phyloP scores from a whole-genome alignment of 2,113 vertebrate species.

The Notothenia coriiceps region DNA sequence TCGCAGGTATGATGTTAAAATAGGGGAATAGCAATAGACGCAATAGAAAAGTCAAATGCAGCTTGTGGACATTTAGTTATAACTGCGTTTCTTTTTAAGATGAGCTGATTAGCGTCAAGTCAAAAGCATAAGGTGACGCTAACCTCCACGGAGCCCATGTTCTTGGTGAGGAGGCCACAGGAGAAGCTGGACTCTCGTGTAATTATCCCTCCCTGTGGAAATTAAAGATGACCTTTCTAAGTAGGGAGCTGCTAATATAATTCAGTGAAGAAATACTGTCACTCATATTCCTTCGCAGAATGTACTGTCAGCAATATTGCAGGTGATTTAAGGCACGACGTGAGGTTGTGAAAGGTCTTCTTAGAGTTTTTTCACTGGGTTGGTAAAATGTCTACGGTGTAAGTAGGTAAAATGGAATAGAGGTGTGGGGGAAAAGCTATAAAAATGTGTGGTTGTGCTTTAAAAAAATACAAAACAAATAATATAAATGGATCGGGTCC shows the following conservation, averaged over 20 bases:
- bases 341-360: slow-evolving; percentile 24
- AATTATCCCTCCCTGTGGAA: slow-evolving; percentile 71
- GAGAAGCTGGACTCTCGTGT: slow-evolving; percentile 50
- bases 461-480: not conserved
- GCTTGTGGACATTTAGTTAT: not conserved
- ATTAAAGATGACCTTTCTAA: slow-evolving; percentile 73
- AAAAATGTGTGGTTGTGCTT: not conserved
- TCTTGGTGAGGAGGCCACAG: slow-evolving; percentile 46
- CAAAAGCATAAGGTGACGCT: slow-evolving; percentile 13
- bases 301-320: slow-evolving; percentile 49
- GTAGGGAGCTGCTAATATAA: slow-evolving; percentile 60
- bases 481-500: not conserved
- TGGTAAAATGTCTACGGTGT: slow-evolving; percentile 6
- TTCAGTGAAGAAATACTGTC: slow-evolving; percentile 44
- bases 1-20: slow-evolving; percentile 5
- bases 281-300: slow-evolving; percentile 54
- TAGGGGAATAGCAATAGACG: not conserved
- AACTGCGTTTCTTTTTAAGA: not conserved
- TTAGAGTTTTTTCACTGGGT: slow-evolving; percentile 2
- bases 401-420: slow-evolving; percentile 19
- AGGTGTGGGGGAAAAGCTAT: not conserved
- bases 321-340: slow-evolving; percentile 42
- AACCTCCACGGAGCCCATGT: slow-evolving; percentile 14
- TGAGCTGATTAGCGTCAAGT: slow-evolving; percentile 34
- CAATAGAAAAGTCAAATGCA: slow-evolving; percentile 9